These are phyloP conservation scores for Enteromius argenteus DNA, from an alignment of 2,797 vertebrate species.

Conservation along the genomic window DNA sequence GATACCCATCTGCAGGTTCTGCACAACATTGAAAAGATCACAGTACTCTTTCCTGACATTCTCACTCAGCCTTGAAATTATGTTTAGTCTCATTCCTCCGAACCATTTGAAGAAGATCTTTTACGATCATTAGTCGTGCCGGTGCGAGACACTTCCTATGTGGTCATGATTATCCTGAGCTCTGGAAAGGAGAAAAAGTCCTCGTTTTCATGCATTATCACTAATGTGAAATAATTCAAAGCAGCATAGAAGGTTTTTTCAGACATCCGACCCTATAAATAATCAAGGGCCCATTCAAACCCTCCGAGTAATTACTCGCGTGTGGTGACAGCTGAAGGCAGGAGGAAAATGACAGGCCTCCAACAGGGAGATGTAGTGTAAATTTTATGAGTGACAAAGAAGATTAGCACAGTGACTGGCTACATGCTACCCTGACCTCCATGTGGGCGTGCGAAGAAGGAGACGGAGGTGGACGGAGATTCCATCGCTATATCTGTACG, in stretches of 20 bases:
- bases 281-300: conserved; percentile 79
- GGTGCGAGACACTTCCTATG: conserved; percentile 44
- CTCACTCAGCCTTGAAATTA: conserved; percentile 43
- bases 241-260: conserved; percentile 65
- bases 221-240: conserved; percentile 74
- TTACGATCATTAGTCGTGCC: conserved; percentile 51
- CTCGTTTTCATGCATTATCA: conserved; percentile 69
- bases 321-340: conserved; percentile 83
- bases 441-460: conserved; percentile 64
- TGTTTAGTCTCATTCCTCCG: conserved; percentile 43
- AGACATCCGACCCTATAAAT: conserved; percentile 82
- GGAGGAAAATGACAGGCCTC: conserved; percentile 83
- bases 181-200: conserved; percentile 47
- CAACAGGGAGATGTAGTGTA: conserved; percentile 85
- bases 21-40: conserved; percentile 38
- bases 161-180: conserved; percentile 52
- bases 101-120: conserved; percentile 35
- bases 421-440: conserved; percentile 81
- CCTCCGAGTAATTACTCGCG: conserved; percentile 82
- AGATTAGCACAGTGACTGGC: conserved; percentile 82
- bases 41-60: conserved; percentile 44
- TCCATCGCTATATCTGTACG: not conserved
- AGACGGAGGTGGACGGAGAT: conserved; percentile 62
- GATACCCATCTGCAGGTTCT: conserved; percentile 7
- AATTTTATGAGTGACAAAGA: conserved; percentile 88